phyloP scores from a whole-genome alignment of 2,888 invertebrate genomes.

The Cryptus viduatorius region DNA sequence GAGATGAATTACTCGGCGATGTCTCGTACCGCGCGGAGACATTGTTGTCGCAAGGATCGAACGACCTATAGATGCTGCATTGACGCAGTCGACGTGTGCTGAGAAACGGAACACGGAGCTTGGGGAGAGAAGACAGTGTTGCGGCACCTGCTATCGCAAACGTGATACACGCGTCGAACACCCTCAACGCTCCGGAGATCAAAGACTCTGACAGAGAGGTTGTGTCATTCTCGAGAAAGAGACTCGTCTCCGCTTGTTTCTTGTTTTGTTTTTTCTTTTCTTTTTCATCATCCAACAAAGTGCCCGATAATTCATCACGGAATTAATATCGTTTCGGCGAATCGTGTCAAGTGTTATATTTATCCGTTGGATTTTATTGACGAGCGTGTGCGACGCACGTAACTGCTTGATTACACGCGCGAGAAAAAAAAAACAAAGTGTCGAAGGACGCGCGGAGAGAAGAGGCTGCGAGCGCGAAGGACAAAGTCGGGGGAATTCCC shows the following conservation, averaged over 20 bases:
- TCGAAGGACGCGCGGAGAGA: not conserved
- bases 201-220: conserved; percentile 6
- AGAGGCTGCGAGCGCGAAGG: not conserved
- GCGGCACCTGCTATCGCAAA: conserved; percentile 30
- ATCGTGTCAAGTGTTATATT: conserved; percentile 13
- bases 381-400: not conserved
- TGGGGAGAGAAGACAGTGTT: not conserved
- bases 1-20: conserved; percentile 47
- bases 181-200: conserved; percentile 9
- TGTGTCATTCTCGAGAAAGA: not conserved
- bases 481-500: conserved; percentile 21
- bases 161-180: conserved; percentile 10
- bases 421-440: not conserved
- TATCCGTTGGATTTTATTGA: conserved; percentile 16
- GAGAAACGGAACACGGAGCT: conserved; percentile 10
- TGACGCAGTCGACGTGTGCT: conserved; percentile 35
- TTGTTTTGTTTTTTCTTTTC: not conserved
- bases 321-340: not conserved
- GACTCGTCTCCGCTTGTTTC: not conserved
- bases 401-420: not conserved
- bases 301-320: not conserved
- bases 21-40: conserved; percentile 17
- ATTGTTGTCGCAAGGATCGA: conserved; percentile 33
- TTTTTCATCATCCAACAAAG: not conserved
- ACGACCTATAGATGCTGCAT: not conserved